These are phyloP conservation scores for Leptodirus hochenwartii DNA, from an alignment of 2,888 invertebrate genomes.

Conservation along the genomic window DNA sequence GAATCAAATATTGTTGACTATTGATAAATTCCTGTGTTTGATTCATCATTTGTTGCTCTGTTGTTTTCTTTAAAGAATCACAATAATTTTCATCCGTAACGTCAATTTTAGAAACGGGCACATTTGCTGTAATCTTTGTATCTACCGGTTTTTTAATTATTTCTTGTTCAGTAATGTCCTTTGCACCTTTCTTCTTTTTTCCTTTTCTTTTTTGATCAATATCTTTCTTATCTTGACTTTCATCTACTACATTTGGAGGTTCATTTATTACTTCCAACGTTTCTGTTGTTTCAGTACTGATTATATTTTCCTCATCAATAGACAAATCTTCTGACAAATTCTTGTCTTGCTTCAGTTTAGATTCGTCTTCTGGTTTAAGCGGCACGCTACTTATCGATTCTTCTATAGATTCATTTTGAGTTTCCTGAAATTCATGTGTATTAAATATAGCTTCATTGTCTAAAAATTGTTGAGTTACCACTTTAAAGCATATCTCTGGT, in stretches of 20 bases:
- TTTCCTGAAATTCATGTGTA: no score
- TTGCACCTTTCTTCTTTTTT: no score
- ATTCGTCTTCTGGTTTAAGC: not conserved
- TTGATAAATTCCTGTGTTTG: no score
- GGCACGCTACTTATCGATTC: no score
- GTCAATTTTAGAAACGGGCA: not conserved
- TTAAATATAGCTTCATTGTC: no score
- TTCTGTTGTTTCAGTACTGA: not conserved
- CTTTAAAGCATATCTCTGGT: slow-evolving; percentile 1
- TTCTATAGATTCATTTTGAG: no score
- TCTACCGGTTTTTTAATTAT: slow-evolving; percentile 4
- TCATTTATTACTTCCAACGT: not conserved
- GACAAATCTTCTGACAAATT: not conserved
- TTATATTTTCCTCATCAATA: slow-evolving; percentile 6
- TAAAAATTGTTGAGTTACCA: not conserved
- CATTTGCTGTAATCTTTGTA: not conserved
- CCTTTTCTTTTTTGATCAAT: no score
- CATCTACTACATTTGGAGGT: slow-evolving; percentile 3
- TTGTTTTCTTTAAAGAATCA: slow-evolving; percentile 1
- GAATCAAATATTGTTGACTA: no score
- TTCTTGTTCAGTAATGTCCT: slow-evolving; percentile 3
- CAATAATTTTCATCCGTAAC: slow-evolving; percentile 1
- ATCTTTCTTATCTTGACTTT: slow-evolving; percentile 1
- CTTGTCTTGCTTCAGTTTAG: slow-evolving; percentile 5
- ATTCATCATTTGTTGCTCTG: no score